Evolutionary conservation across 2,797 vertebrate species (phyloP).

Genomic region (Sphenopsis melanotis): DNA sequence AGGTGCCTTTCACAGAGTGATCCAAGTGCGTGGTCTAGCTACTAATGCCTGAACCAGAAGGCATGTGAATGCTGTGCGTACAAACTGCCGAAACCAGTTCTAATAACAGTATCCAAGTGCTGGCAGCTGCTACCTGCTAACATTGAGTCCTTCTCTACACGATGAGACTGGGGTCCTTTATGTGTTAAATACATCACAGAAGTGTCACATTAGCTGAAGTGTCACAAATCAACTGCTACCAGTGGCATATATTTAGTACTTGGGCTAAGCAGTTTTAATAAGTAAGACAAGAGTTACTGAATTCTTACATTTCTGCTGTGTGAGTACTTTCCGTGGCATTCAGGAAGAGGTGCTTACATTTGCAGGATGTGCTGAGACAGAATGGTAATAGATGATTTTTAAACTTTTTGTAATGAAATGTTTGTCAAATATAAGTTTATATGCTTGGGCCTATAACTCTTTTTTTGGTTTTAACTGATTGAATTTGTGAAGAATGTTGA

Average conservation of each 20-base stretch:
- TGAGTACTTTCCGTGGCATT: slow-evolving; percentile 4
- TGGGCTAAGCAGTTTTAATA: neutral
- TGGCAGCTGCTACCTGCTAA: slow-evolving; percentile 11
- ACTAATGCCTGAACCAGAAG: neutral
- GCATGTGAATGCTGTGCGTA: neutral
- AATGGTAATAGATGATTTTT: neutral
- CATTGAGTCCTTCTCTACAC: neutral
- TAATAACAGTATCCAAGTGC: neutral
- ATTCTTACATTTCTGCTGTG: slow-evolving; percentile 28
- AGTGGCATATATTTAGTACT: neutral
- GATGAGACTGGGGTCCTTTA: neutral
- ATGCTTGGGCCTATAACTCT: neutral
- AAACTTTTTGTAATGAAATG: neutral
- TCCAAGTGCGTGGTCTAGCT: neutral
- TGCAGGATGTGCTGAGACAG: neutral
- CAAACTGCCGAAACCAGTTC: neutral
- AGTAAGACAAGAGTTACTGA: slow-evolving; percentile 13
- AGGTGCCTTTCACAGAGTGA: neutral
- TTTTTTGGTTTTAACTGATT: neutral
- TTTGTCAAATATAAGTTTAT: neutral
- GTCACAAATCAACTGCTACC: neutral
- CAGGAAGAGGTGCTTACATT: neutral
- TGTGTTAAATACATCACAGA: neutral
- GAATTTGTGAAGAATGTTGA: neutral
- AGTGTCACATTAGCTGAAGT: neutral